Evolutionary conservation across 2,113 vertebrate genomes (phyloP).

Genomic region (Argyrosomus japonicus): DNA sequence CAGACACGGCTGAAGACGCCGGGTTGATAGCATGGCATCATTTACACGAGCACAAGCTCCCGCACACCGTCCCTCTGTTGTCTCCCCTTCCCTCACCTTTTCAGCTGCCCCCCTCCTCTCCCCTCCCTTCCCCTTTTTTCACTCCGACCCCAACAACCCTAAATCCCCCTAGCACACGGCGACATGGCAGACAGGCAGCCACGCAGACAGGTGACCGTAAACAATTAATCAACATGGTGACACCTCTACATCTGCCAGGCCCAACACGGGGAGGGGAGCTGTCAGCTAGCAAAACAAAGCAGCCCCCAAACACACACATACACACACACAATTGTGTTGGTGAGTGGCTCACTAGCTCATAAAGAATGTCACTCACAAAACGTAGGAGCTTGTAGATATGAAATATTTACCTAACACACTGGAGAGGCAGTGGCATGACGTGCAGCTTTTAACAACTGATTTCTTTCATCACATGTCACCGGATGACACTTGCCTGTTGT

Average conservation of each 20-base stretch:
- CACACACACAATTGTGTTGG: slow-evolving; percentile 20
- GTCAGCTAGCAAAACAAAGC: slow-evolving; percentile 84
- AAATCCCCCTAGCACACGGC: slow-evolving; percentile 80
- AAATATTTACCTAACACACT: slow-evolving; percentile 65
- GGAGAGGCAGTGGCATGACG: slow-evolving; percentile 42
- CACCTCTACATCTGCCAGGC: slow-evolving; percentile 90
- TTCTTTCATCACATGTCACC: slow-evolving; percentile 45
- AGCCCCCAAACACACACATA: slow-evolving; percentile 61
- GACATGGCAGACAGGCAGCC: slow-evolving; percentile 81
- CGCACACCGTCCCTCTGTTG: slow-evolving; percentile 53
- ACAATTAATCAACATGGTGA: slow-evolving; percentile 91
- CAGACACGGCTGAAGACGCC: slow-evolving; percentile 78
- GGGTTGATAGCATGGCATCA: slow-evolving; percentile 62
- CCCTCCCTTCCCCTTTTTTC: slow-evolving; percentile 26
- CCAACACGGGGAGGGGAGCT: slow-evolving; percentile 82
- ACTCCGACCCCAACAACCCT: slow-evolving; percentile 70
- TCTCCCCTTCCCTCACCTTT: slow-evolving; percentile 61
- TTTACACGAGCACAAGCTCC: slow-evolving; percentile 61
- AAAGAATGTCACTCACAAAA: slow-evolving; percentile 66
- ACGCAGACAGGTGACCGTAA: slow-evolving; percentile 88
- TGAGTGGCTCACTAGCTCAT: slow-evolving; percentile 58
- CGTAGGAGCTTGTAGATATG: slow-evolving; percentile 50
- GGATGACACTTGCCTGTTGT: slow-evolving; percentile 6
- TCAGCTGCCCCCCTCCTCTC: slow-evolving; percentile 11
- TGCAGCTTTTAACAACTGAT: slow-evolving; percentile 79